Evolutionary conservation across 2,888 invertebrate species (phyloP), one percentile per base, ranked within the genome.

Genomic region (Sesia bembeciformis): DNA sequence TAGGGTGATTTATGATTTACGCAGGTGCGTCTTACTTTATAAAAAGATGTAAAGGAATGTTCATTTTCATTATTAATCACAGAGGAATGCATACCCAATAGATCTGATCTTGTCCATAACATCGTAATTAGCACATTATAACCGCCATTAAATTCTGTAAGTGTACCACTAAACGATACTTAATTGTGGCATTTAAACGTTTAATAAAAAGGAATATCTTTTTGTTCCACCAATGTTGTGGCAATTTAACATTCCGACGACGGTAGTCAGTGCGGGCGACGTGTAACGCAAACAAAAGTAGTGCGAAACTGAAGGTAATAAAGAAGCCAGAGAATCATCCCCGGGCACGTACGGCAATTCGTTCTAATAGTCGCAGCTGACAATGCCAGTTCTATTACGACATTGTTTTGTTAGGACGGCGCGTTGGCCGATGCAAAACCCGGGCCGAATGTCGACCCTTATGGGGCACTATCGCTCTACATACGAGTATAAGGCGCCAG

Each of bases 381-480:
- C 81, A 81, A 82, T 80, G 66, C 58, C 62, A 40, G 56, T 70
- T 74, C 71, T 68, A 69, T 54, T 46, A 64, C 67, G 68, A 68
- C 78, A 76, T 78, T 85, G 84, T 88, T 87, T 84, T 85, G 79
- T 84, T 83, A 82, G 81, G 76, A 74, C 68, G 53, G 57, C 63
- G 74, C 77, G 74, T 71, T 74, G 73, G 69, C 67, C 78, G 70
- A 83, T 80, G 81, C 83, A 79, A 79, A 83, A 79, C 76, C 66
- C 80, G 79, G 76, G 77, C 67, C 64, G 46, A 8, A 8, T 46
- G n/a, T 46, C 8, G 7, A 8, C 46, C 23, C 23, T 46, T 46
- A n/a, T 46, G 46, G 8, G 46, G 43, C 23, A 23, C 23, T 23
- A 23, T 23, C 23, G 23, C 23, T 23, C 23, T 8, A 23, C 7